Evolutionary conservation across 2,797 vertebrate genomes (phyloP).

Genomic region (Meriones psammophilus): DNA sequence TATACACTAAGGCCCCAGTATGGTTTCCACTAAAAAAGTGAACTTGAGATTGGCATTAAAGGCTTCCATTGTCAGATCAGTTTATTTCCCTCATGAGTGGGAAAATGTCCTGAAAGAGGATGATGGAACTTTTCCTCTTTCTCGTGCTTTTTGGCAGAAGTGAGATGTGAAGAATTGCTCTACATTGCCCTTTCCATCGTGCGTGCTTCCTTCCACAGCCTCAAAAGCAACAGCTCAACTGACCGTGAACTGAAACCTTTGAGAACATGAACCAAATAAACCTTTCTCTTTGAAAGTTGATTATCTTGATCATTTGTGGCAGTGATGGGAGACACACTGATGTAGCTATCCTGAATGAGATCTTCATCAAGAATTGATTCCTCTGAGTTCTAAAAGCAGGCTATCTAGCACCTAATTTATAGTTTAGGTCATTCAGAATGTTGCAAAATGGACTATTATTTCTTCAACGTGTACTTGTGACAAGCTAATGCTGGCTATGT

Average conservation of each 20-base stretch:
- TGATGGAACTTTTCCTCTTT: neutral
- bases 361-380: conserved; percentile 33
- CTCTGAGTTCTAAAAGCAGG: neutral
- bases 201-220: neutral
- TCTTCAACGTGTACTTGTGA: neutral
- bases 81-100: neutral
- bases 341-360: neutral
- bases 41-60: neutral
- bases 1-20: neutral
- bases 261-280: neutral
- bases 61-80: neutral
- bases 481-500: neutral
- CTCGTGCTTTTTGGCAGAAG: neutral
- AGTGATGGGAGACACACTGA: neutral
- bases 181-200: too few relatives aligned
- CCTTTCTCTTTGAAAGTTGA: neutral
- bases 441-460: neutral
- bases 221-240: neutral
- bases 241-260: neutral
- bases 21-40: neutral
- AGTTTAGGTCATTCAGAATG: neutral
- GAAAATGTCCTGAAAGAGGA: neutral
- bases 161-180: neutral
- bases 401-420: neutral
- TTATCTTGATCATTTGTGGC: neutral